Base-by-base conservation (phyloP, 1,140 invertebrate genomes). In the Aradophagus sp. region DNA sequence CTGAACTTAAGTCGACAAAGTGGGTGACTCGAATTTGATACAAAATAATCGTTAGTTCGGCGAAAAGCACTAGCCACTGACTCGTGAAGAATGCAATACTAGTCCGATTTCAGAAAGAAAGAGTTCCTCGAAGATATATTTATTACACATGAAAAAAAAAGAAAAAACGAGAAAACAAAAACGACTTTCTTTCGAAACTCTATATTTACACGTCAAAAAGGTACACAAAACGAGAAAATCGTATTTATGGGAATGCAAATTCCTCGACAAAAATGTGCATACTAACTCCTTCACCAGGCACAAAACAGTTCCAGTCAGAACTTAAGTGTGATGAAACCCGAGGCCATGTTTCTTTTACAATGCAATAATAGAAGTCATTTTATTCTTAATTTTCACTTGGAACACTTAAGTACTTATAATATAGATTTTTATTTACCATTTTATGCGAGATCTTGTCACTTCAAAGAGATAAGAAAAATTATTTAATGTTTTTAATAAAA, bases 31-130 rank as follows among this genome's bases (percentile, higher is more conserved):
- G 35, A 56, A 63, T 48, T 32, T 52, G 6, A 68, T 35, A 50
- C 19, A 58, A 66, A 66, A 52, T 45, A 32, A 69, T 75, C 42
- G 56, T 61, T 47, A 53, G 53, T 78, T 79, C 19, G 53, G 50
- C 39, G n/a, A 35, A 38, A 52, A 77, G 65, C 78, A 78, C 72
- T 76, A 75, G 69, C 76, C 61, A 71, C 55, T 16, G 55, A 70
- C 39, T 61, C 59, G 56, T 79, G 66, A 52, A 56, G 29, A 72
- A 47, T 52, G 67, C 70, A 74, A 74, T 78, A 63, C 80, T 82
- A 83, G 80, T 82, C 78, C 68, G 44, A 74, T 48, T 65, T 26
- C 14, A 45, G 38, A 45, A 47, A 67, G 36, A 36, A 38, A 42
- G 48, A 34, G 20, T 59, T 58, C 61, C 38, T 26, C 29, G 12